Base-by-base conservation (phyloP, 1,140 invertebrate species). In the Formica exsecta region DNA sequence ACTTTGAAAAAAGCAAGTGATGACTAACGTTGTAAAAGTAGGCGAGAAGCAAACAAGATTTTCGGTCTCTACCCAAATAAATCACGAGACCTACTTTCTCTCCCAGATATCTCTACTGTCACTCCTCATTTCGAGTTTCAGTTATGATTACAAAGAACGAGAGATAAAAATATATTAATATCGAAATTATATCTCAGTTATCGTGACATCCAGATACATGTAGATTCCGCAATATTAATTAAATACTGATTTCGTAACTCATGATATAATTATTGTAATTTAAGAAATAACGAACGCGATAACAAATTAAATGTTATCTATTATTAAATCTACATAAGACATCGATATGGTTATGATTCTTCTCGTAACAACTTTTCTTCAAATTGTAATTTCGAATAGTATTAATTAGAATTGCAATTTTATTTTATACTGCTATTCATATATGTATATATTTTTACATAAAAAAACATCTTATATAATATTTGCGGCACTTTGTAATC, bases 71-170 rank as follows among this genome's bases (percentile, higher is more conserved):
- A 48, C 29, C 41, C 59, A 41, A 76, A 77, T 65, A 48, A 41
- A 65, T 9, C 6, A 19, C 13, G 1, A 77, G 29, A 51, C 75
- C 75, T 65, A 77, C 75, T 77, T 51, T 77, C 75, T 64, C 74
- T 65, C 61, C 7, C 22, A 16, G 11, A 2, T 77, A 22, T 36
- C 19, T 77, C 5, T 41, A 19, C 38, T 41, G 41, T 75, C n/a
- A n/a, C 8, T 13, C 32, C 48, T 64, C 75, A n/a, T 48, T 44
- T 76, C 19, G 2, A 64, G 16, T 76, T 64, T 76, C 25, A 38
- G 9, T 25, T 76, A 13, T 22, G 19, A 64, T 76, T 62, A 3
- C 9, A 22, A 29, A 59, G 0, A 51, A 41, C 2, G 3, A 29
- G 0, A 77, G 8, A 44, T 1, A 9, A 2, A 13, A 9, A n/a